Evolutionary conservation across 2,888 invertebrate species (phyloP), one percentile per base, ranked within the genome.

Genomic region (Agrotis segetum): DNA sequence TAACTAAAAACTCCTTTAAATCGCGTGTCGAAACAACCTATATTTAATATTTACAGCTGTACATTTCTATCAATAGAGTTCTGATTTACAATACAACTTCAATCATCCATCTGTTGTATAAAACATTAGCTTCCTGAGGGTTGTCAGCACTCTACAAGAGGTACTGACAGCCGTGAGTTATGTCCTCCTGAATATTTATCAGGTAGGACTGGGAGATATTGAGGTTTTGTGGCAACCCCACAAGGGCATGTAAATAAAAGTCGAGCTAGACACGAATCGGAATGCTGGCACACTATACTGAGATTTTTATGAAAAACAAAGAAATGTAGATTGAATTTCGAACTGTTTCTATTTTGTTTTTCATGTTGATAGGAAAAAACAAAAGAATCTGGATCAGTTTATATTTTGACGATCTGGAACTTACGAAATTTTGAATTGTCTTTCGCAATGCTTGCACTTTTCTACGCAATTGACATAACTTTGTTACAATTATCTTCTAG

Each of bases 131-230:
- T 88, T 86, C 85, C 83, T 83, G 77, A 85, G 72, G 82, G 84
- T 79, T 88, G 89, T 85, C 86, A 74, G 65, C 64, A 74, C 74
- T 81, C 76, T 81, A 82, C 74, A 68, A 77, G 81, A 69, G 74
- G 70, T 14, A 74, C 69, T 74, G 87, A 82, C 85, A 83, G 85
- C 68, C 82, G 80, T 87, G 88, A 90, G 87, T 90, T 88, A 90
- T 85, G 85, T 77, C 74, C 85, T 87, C 79, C 86, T 91, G 92
- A 92, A 93, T 93, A 93, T 92, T 91, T 91, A 92, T 79, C 82
- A 90, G 86, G 66, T 68, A 58, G 17, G 24, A 24, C 67, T 65
- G 46, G 49, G 63, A 70, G 67, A 74, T 82, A 79, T 84, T 74
- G 85, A 77, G 79, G 82, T 74, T 71, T 74, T 80, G 75, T 73